Percentiles rank a stretch among this genome's conserved stretches.
Conservation (phyloP, 2,113 vertebrate genomes). For the Xiphophorus hellerii region DNA sequence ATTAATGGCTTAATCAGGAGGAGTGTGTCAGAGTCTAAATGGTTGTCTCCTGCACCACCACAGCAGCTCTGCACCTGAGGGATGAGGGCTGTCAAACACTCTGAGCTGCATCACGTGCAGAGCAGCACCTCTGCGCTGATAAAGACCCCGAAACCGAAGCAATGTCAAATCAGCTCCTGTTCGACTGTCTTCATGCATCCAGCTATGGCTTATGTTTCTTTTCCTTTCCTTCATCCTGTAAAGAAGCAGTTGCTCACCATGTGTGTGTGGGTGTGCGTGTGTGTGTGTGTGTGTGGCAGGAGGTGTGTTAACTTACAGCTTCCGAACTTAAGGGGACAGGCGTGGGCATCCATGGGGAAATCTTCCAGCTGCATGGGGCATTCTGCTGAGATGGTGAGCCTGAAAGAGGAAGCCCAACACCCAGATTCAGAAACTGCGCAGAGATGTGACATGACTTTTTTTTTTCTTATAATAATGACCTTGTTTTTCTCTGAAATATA, state of each 20-base stretch:
- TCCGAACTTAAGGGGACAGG: slow-evolving; percentile 97
- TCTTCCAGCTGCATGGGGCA: slow-evolving; percentile 99
- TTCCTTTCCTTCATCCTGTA: slow-evolving; percentile 10
- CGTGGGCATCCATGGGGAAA: slow-evolving; percentile 97
- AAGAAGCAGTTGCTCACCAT: not conserved
- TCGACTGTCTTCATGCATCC: not conserved
- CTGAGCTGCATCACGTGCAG: slow-evolving; percentile 1
- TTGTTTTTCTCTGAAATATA: not conserved
- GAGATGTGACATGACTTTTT: not conserved
- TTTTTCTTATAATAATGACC: not conserved
- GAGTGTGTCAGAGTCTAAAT: slow-evolving; percentile 52
- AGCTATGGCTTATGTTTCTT: too few species aligned
- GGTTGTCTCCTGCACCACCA: slow-evolving; percentile 37
- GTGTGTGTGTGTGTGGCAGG: slow-evolving; percentile 6
- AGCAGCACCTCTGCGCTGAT: slow-evolving; percentile 3
- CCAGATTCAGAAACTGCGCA: slow-evolving; percentile 9
- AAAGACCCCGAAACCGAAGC: slow-evolving; percentile 14
- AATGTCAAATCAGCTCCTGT: not conserved
- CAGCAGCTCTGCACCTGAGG: slow-evolving; percentile 53
- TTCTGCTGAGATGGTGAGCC: slow-evolving; percentile 95
- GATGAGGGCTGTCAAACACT: slow-evolving; percentile 50
- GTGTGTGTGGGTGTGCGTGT: slow-evolving; percentile 11
- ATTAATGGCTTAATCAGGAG: slow-evolving; percentile 71
- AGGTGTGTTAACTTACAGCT: slow-evolving; percentile 89
- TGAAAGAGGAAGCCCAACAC: slow-evolving; percentile 60